A percentile compares a stretch with the other conserved stretches of the same genome.
phyloP scores from a whole-genome alignment of 2,113 vertebrate species.

The Telmatochromis sp. region DNA sequence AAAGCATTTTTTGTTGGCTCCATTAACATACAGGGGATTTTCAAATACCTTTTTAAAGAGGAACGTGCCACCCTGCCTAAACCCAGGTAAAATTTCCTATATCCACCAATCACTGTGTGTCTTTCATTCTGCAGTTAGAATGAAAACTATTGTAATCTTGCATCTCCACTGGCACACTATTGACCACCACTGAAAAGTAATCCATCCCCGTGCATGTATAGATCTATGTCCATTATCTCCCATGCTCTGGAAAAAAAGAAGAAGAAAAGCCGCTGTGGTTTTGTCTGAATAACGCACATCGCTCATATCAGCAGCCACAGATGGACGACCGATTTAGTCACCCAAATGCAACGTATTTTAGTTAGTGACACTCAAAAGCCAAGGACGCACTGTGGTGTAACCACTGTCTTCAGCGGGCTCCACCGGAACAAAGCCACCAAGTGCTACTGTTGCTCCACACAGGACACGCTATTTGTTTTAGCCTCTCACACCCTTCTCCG shows the following conservation, averaged over 20 bases:
- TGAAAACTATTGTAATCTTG: background rate
- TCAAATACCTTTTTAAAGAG: background rate
- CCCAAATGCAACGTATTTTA: background rate
- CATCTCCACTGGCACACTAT: background rate
- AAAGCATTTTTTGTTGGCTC: accelerated
- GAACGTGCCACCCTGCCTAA: accelerated
- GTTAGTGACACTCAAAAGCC: conserved; percentile 12
- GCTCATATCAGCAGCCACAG: conserved; percentile 22
- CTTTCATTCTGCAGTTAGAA: background rate
- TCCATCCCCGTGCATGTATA: background rate
- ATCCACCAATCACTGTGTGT: background rate
- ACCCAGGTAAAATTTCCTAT: background rate
- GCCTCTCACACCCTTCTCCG: conserved; percentile 16
- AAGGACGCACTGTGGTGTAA: background rate
- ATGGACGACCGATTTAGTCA: conserved; percentile 11
- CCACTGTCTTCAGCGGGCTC: background rate
- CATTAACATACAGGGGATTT: background rate
- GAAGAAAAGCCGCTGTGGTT: conserved; percentile 12
- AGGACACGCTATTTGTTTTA: conserved; percentile 39
- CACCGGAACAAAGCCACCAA: background rate
- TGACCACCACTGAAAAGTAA: background rate
- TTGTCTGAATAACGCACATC: conserved; percentile 4
- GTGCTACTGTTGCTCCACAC: background rate
- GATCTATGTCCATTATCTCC: conserved; percentile 16
- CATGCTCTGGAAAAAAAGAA: background rate